phyloP scores from a whole-genome alignment of 1,140 invertebrate species.

The Neuroterus valhalla region DNA sequence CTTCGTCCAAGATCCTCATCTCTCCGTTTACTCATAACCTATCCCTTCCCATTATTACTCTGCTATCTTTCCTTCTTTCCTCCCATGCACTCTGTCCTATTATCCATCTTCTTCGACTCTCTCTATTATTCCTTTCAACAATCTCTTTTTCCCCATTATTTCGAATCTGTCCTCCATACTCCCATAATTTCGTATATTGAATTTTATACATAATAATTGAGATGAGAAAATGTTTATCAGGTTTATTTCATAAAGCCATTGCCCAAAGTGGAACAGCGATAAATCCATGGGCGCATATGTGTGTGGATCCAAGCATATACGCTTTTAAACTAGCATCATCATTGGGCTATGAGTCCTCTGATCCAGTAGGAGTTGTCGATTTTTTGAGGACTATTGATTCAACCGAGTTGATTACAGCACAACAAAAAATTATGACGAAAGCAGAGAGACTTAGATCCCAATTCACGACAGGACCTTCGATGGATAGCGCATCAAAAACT shows the following conservation, averaged over 20 bases:
- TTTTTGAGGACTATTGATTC: slow-evolving; percentile 55
- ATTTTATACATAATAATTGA: too few relatives aligned
- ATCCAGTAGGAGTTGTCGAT: slow-evolving; percentile 55
- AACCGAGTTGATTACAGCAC: slow-evolving; percentile 41
- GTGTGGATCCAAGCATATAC: slow-evolving; percentile 54
- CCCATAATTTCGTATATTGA: too few relatives aligned
- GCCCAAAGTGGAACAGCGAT: slow-evolving; percentile 84
- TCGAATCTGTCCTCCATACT: too few relatives aligned
- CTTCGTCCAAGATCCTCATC: too few relatives aligned
- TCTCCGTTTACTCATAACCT: too few relatives aligned
- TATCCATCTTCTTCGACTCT: too few relatives aligned
- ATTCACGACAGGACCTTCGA: slow-evolving; percentile 54
- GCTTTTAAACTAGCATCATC: slow-evolving; percentile 67
- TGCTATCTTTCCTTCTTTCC: too few relatives aligned
- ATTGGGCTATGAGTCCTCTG: slow-evolving; percentile 55
- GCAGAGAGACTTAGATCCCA: slow-evolving; percentile 40
- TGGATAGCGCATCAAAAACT: slow-evolving; percentile 60
- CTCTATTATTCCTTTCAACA: too few relatives aligned
- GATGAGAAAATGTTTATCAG: slow-evolving; percentile 62
- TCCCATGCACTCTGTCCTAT: too few relatives aligned
- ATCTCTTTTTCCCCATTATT: too few relatives aligned
- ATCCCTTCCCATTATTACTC: too few relatives aligned
- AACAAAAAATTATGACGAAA: slow-evolving; percentile 42
- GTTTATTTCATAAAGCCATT: slow-evolving; percentile 82
- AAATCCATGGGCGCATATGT: slow-evolving; percentile 83